A percentile compares a stretch with the other conserved stretches of the same genome.
Evolutionary conservation across 2,888 invertebrate genomes (phyloP).

Genomic region (Globia sparganii): DNA sequence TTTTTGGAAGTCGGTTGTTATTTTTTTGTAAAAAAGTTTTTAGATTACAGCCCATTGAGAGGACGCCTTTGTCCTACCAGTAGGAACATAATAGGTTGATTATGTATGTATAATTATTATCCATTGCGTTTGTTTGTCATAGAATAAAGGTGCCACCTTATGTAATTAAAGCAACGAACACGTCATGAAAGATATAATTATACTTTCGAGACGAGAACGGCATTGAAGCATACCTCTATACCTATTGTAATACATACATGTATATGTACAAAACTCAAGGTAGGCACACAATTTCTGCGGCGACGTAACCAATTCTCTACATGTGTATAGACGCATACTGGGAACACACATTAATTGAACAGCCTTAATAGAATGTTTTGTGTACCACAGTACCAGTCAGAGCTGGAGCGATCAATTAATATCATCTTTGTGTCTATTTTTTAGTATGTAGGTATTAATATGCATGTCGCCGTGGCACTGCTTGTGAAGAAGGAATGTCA

Average conservation of each 20-base stretch:
- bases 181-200: conserved; percentile 4
- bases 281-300: conserved; percentile 45
- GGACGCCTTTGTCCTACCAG: too few species aligned
- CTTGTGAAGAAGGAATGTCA: not conserved
- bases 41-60: too few species aligned
- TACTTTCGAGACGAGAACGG: not conserved
- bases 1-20: too few species aligned
- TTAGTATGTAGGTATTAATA: not conserved
- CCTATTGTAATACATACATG: not conserved
- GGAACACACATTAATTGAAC: conserved; percentile 58
- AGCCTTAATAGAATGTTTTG: conserved; percentile 63
- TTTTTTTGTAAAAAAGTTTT: too few species aligned
- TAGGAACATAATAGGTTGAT: too few species aligned
- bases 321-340: conserved; percentile 33
- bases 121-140: not conserved
- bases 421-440: conserved; percentile 46
- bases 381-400: conserved; percentile 48
- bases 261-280: conserved; percentile 10
- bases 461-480: not conserved
- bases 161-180: not conserved
- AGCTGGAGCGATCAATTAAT: conserved; percentile 59
- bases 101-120: not conserved
- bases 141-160: not conserved
- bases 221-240: conserved; percentile 10
- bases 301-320: conserved; percentile 45